Evolutionary conservation across 2,797 vertebrate genomes (phyloP).

Genomic region (Alca torda): DNA sequence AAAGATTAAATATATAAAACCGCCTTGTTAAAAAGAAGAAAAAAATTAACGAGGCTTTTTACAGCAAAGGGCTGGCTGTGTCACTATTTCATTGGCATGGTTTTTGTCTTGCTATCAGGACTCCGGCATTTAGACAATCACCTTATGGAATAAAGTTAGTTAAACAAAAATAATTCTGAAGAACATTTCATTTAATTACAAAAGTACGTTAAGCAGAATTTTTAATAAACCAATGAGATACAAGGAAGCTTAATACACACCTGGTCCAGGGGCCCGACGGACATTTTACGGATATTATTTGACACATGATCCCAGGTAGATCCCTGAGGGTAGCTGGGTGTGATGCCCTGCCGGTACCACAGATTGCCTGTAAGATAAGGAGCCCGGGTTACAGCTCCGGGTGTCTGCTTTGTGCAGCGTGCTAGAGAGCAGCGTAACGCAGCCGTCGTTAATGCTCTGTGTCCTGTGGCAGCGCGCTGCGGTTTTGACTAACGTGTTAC

Average conservation of each 20-base stretch:
- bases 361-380: constrained; percentile 84
- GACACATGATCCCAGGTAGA: constrained; percentile 94
- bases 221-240: background rate
- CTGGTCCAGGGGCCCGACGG: constrained; percentile 95
- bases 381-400: background rate
- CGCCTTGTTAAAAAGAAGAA: background rate
- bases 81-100: background rate
- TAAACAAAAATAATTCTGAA: background rate
- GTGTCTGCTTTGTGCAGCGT: background rate
- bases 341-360: constrained; percentile 91
- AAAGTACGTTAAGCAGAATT: background rate
- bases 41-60: background rate
- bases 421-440: background rate
- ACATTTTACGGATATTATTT: constrained; percentile 94
- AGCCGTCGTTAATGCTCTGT: background rate
- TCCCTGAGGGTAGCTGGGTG: constrained; percentile 94
- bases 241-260: constrained; percentile 64
- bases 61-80: background rate
- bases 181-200: background rate
- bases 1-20: background rate
- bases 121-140: background rate
- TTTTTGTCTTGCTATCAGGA: background rate
- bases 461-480: background rate
- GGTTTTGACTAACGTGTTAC: background rate
- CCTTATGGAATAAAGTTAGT: background rate